Base-by-base conservation (phyloP, 2,113 vertebrate species). In the Solenodon paradoxus region DNA sequence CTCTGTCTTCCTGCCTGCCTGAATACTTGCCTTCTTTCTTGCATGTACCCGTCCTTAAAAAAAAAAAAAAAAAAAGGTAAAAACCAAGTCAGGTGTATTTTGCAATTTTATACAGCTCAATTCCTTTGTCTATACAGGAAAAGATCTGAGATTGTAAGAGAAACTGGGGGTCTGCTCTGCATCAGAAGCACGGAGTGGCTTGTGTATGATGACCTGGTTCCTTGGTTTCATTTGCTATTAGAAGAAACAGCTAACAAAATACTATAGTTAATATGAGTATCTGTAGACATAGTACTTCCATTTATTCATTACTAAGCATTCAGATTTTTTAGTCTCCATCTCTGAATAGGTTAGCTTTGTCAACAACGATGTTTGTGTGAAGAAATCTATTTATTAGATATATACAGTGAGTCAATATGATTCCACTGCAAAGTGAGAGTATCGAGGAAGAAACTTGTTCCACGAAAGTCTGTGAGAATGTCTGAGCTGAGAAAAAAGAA, bases 131-230 rank as follows among this genome's bases (percentile, higher is more conserved):
- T n/a, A 81, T 22, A 51, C 53, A 20, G 63, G 68, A 26, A 75
- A 92, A 94, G 42, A 45, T 63, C 72, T 88, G 88, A 71, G 55
- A 72, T 79, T 95, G 90, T 66, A 63, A 64, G 64, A 89, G 68
- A 80, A 94, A 66, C 38, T 88, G 22, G 40, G 92, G 82, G 81
- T 19, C 55, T 8, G 24, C 24, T 95, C 30, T 94, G 78, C 24
- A 81, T 82, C 30, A 61, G 57, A 84, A 82, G 30, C 10, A 9
- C 45, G 10, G 47, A 69, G 9, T 32, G 64, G 57, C 66, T 95
- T 91, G 32, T 68, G 85, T 74, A 40, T 87, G 87, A 35, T n/a
- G 69, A 85, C 84, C 81, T 63, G 42, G 24, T 59, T 92, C 13
- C 75, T 49, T 61, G 13, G 30, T 83, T 66, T 80, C 93, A 69